phyloP scores from a whole-genome alignment of 2,113 vertebrate species.

The Rutilus rutilus region DNA sequence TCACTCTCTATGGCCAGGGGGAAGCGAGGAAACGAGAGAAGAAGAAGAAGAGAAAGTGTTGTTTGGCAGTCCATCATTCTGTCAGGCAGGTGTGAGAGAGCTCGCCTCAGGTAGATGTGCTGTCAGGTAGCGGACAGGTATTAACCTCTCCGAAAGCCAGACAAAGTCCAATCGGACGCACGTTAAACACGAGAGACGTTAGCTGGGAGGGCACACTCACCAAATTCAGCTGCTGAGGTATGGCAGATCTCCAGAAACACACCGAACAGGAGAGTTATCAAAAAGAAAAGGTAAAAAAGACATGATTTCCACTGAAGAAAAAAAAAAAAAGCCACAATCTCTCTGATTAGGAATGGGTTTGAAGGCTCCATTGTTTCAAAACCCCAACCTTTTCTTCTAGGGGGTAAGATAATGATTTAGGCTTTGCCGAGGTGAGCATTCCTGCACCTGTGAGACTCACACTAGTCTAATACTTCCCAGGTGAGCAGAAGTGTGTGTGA shows the following conservation, averaged over 20 bases:
- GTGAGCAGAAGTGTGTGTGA: slow-evolving; percentile 49
- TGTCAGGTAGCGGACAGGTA: slow-evolving; percentile 79
- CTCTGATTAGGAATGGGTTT: slow-evolving; percentile 7
- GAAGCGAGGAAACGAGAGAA: slow-evolving; percentile 52
- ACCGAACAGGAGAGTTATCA: slow-evolving; percentile 26
- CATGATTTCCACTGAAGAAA: background rate
- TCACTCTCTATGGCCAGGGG: slow-evolving; percentile 67
- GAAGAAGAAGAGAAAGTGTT: slow-evolving; percentile 62
- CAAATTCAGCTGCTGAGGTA: slow-evolving; percentile 32
- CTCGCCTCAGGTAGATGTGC: slow-evolving; percentile 74
- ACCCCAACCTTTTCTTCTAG: slow-evolving; percentile 9
- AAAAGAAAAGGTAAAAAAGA: slow-evolving; percentile 37
- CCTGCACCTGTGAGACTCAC: slow-evolving; percentile 53
- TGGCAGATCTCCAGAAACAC: slow-evolving; percentile 41
- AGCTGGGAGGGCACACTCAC: slow-evolving; percentile 51
- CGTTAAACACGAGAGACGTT: slow-evolving; percentile 54
- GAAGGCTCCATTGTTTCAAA: slow-evolving; percentile 2
- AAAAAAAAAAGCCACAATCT: background rate
- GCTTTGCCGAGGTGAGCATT: slow-evolving; percentile 53
- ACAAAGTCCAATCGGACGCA: slow-evolving; percentile 67
- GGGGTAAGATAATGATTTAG: slow-evolving; percentile 52
- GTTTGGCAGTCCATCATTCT: slow-evolving; percentile 77
- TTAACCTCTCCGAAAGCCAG: slow-evolving; percentile 74
- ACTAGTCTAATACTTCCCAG: slow-evolving; percentile 52
- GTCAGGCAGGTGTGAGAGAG: slow-evolving; percentile 76